These are phyloP conservation scores for Ameiurus melas DNA, from an alignment of 2,113 vertebrate genomes.

Conservation along the genomic window DNA sequence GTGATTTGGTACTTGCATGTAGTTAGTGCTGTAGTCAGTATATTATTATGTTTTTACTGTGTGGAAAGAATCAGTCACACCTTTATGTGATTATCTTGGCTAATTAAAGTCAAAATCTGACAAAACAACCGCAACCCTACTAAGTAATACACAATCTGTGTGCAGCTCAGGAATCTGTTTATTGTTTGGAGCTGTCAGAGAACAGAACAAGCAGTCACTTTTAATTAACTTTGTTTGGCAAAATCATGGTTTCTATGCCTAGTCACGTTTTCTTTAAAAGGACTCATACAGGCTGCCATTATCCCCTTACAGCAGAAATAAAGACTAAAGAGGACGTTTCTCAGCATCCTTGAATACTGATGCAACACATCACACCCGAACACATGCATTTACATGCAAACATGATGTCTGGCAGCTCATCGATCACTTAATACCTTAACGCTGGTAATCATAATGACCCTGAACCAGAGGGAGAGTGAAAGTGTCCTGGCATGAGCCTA, in stretches of 20 bases:
- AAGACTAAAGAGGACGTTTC: neutral
- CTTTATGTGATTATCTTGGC: neutral
- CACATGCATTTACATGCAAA: slow-evolving; percentile 4
- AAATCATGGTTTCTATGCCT: neutral
- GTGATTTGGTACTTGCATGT: neutral
- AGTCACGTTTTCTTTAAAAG: neutral
- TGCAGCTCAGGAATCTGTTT: slow-evolving; percentile 13
- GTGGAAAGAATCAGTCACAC: neutral
- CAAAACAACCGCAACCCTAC: neutral
- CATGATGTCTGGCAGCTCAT: slow-evolving; percentile 41
- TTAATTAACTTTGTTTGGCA: slow-evolving; percentile 28
- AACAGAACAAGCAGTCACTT: neutral
- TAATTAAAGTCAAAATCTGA: slow-evolving; percentile 3
- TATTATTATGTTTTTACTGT: slow-evolving; percentile 7
- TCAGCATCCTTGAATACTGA: slow-evolving; percentile 6
- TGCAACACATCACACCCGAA: slow-evolving; percentile 1
- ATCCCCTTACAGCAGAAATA: neutral
- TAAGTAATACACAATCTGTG: neutral
- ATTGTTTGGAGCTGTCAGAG: neutral
- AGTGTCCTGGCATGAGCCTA: slow-evolving; percentile 57
- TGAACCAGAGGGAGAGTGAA: slow-evolving; percentile 38
- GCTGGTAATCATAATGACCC: slow-evolving; percentile 56
- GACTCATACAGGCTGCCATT: neutral
- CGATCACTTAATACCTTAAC: slow-evolving; percentile 58
- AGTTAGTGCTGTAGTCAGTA: neutral